Conservation (phyloP, 2,888 invertebrate species). For the Drosophila mulleri region DNA sequence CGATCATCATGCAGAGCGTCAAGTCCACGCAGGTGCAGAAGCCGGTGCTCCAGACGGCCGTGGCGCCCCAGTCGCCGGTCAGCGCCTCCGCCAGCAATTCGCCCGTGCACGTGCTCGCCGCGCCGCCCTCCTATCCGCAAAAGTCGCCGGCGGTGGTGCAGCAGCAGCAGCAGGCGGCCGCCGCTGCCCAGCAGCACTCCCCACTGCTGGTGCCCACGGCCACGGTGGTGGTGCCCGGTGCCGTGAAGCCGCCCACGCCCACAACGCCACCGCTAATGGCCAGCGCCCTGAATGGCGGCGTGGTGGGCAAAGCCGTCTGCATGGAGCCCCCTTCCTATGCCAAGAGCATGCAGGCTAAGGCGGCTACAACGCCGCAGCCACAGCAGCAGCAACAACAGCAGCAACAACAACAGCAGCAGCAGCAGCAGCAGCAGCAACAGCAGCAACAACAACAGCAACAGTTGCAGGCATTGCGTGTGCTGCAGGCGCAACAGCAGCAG, state of each 20-base stretch:
- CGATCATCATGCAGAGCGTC: slow-evolving; percentile 98
- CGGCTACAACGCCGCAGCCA: slow-evolving; percentile 84
- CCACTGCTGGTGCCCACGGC: slow-evolving; percentile 6
- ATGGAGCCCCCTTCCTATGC: slow-evolving; percentile 97
- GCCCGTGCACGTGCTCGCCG: slow-evolving; percentile 85
- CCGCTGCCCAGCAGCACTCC: slow-evolving; percentile 85
- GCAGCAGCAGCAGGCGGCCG: slow-evolving; percentile 85
- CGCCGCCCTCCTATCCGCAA: slow-evolving; percentile 94
- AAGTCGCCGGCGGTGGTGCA: slow-evolving; percentile 85
- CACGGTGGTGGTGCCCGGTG: slow-evolving; percentile 41
- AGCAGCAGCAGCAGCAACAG: slow-evolving; percentile 73
- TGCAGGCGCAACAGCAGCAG: slow-evolving; percentile 60
- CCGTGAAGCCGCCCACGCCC: slow-evolving; percentile 86
- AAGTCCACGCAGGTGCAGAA: slow-evolving; percentile 98
- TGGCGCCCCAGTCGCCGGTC: slow-evolving; percentile 94
- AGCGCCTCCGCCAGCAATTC: slow-evolving; percentile 86
- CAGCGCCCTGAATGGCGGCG: slow-evolving; percentile 84
- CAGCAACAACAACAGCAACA: slow-evolving; percentile 64
- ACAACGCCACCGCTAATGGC: slow-evolving; percentile 87
- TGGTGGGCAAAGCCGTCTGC: slow-evolving; percentile 88
- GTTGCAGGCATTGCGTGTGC: slow-evolving; percentile 58
- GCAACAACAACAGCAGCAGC: slow-evolving; percentile 63
- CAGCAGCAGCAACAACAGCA: slow-evolving; percentile 78
- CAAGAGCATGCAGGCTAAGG: slow-evolving; percentile 92
- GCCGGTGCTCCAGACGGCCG: slow-evolving; percentile 97